These are phyloP conservation scores for Calliphora vicina DNA, from an alignment of 1,140 invertebrate species.

Conservation along the genomic window DNA sequence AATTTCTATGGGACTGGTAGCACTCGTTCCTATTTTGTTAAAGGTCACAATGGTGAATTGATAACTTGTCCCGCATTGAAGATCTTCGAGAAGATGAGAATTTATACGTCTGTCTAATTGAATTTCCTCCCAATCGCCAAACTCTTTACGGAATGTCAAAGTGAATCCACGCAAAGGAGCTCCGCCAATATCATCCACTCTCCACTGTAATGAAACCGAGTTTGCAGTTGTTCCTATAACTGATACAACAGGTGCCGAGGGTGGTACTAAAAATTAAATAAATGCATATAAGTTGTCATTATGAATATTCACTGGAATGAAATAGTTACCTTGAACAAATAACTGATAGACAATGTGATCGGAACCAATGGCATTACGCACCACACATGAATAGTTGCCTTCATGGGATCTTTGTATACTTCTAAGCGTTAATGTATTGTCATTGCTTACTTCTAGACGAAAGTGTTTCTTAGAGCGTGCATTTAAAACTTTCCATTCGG, in stretches of 20 bases:
- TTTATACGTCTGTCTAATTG: slow-evolving; percentile 69
- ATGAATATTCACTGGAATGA: background rate
- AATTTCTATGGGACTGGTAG: slow-evolving; percentile 69
- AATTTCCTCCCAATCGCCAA: slow-evolving; percentile 71
- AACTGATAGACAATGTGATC: slow-evolving; percentile 71
- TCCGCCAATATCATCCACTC: slow-evolving; percentile 71
- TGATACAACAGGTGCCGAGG: slow-evolving; percentile 71
- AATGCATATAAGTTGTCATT: background rate
- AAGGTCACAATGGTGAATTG: slow-evolving; percentile 73
- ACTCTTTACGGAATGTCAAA: slow-evolving; percentile 70
- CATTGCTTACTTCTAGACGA: slow-evolving; percentile 65
- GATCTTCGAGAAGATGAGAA: slow-evolving; percentile 70
- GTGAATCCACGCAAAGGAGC: slow-evolving; percentile 72
- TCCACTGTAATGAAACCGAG: slow-evolving; percentile 75
- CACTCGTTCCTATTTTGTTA: slow-evolving; percentile 77
- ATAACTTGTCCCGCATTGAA: slow-evolving; percentile 77
- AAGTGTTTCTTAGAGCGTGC: slow-evolving; percentile 49
- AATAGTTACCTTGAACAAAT: slow-evolving; percentile 66
- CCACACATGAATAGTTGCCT: slow-evolving; percentile 73
- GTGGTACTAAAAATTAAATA: slow-evolving; percentile 68
- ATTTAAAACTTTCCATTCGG: slow-evolving; percentile 65
- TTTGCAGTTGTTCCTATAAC: slow-evolving; percentile 72
- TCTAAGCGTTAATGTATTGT: slow-evolving; percentile 69
- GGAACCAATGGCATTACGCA: slow-evolving; percentile 68
- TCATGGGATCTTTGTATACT: slow-evolving; percentile 69